phyloP scores from a whole-genome alignment of 2,797 vertebrate genomes.

The Ammospiza maritima region DNA sequence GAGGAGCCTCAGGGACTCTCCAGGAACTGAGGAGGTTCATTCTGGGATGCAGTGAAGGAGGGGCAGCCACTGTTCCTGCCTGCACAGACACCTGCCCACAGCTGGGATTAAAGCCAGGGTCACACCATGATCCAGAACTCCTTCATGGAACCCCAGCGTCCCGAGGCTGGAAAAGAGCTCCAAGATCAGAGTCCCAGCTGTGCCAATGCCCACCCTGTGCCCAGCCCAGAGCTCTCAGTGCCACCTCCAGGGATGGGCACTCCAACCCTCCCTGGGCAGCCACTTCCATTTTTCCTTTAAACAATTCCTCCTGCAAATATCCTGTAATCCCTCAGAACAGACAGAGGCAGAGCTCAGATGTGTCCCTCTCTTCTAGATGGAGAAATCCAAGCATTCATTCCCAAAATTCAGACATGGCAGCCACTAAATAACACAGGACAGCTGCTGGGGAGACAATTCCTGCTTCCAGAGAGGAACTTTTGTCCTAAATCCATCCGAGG shows the following conservation, averaged over 20 bases:
- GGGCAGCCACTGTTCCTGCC: background rate
- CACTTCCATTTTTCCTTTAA: background rate
- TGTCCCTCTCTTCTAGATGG: background rate
- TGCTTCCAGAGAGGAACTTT: background rate
- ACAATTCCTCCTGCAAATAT: background rate
- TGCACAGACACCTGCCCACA: background rate
- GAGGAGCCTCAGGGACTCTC: background rate
- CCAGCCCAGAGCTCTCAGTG: background rate
- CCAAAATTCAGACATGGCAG: background rate
- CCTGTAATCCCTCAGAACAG: background rate
- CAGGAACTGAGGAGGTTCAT: background rate
- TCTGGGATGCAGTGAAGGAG: background rate
- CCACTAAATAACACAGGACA: background rate
- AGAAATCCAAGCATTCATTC: background rate
- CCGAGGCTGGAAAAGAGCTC: rapidly evolving
- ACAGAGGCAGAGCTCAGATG: background rate
- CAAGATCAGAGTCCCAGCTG: background rate
- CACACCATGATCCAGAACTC: rapidly evolving
- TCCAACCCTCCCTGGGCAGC: background rate
- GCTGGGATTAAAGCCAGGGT: rapidly evolving
- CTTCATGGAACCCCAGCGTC: rapidly evolving
- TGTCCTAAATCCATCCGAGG: background rate
- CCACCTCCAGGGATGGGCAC: background rate
- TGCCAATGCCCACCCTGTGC: background rate
- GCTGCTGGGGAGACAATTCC: background rate